These are phyloP conservation scores for Masticophis lateralis DNA, from an alignment of 2,797 vertebrate species.

Conservation along the genomic window DNA sequence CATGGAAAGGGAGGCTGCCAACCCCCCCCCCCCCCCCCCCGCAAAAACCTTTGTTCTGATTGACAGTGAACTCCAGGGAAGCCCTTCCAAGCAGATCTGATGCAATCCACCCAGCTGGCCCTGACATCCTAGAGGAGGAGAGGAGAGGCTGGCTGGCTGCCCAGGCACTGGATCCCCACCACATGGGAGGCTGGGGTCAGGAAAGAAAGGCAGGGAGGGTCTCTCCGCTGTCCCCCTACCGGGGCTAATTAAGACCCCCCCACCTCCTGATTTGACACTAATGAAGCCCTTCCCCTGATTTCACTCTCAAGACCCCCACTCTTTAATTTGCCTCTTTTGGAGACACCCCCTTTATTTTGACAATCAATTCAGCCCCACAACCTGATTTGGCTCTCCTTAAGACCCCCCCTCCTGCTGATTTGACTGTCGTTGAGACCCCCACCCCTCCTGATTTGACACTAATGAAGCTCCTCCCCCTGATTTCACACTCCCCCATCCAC, in stretches of 20 bases:
- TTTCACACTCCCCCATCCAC: no score
- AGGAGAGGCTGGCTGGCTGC: not conserved
- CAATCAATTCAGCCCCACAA: not conserved
- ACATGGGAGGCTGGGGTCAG: not conserved
- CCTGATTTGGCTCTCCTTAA: no score
- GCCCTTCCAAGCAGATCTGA: not conserved
- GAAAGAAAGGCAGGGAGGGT: not conserved
- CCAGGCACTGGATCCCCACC: not conserved
- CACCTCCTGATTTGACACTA: not conserved
- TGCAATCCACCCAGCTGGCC: not conserved
- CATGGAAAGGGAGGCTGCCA: not conserved
- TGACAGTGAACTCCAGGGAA: not conserved
- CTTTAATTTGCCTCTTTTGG: not conserved
- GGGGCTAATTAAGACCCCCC: not conserved
- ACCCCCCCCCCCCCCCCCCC: no score
- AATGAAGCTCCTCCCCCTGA: not conserved
- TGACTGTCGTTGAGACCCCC: not conserved
- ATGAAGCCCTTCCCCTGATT: not conserved
- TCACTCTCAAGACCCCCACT: no score
- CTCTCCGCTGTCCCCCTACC: no score
- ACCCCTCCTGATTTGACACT: no score
- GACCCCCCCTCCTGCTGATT: not conserved
- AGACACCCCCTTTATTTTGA: not conserved
- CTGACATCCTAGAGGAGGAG: not conserved
- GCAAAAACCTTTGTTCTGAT: not conserved